Conservation (phyloP, 92 coral and sea anemone species). For the Porites evermanni region DNA sequence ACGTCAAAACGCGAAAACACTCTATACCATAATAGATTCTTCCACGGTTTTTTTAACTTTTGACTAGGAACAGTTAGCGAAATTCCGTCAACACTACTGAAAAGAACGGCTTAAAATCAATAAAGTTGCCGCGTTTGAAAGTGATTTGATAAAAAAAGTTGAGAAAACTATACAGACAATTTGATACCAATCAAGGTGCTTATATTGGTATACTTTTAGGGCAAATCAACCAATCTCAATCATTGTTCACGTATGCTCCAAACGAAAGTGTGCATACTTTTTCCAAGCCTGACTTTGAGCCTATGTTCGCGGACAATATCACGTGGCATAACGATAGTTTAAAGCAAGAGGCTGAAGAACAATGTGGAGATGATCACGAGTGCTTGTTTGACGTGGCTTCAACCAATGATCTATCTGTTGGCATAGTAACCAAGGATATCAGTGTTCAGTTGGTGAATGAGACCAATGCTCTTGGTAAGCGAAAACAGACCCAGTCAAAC, state of each 20-base stretch:
- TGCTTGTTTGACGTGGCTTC: neutral
- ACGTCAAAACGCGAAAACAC: too few species aligned
- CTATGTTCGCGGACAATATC: constrained; percentile 2
- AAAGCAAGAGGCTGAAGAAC: neutral
- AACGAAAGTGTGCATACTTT: neutral
- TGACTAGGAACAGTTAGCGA: too few species aligned
- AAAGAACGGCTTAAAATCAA: too few species aligned
- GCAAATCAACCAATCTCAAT: neutral
- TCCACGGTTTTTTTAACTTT: too few species aligned
- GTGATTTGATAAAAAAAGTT: too few species aligned
- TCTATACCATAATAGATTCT: too few species aligned
- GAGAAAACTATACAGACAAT: too few species aligned
- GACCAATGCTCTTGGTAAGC: neutral
- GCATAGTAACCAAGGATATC: neutral
- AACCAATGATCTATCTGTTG: neutral
- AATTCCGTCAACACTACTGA: too few species aligned
- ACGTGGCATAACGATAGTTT: neutral
- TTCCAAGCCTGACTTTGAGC: constrained; percentile 5
- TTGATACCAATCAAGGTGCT: neutral
- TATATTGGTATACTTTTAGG: neutral
- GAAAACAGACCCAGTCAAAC: too few species aligned
- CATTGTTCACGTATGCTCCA: neutral
- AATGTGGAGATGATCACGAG: neutral
- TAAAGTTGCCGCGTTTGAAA: too few species aligned
- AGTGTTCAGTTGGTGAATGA: neutral